Percentiles rank a stretch among this genome's conserved stretches.
Evolutionary conservation across 53 echinoderm and acorn worm species (phyloP).

Genomic region (Astropecten irregularis): DNA sequence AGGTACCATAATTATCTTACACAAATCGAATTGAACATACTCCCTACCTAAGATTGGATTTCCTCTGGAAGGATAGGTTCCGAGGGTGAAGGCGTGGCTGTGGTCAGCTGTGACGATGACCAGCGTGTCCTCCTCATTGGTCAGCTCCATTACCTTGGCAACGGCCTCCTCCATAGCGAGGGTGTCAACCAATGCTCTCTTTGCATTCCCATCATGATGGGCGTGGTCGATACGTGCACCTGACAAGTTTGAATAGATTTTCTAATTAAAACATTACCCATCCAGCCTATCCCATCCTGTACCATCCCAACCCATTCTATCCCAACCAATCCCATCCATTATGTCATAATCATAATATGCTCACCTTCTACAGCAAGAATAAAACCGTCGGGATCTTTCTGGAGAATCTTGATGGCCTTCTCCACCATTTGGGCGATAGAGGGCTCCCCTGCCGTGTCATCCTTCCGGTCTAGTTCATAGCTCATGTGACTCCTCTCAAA

Average conservation of each 20-base stretch:
- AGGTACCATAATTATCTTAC: too few relatives aligned
- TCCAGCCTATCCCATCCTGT: neutral
- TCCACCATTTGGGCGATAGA: constrained; percentile 58
- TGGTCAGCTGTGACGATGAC: constrained; percentile 92
- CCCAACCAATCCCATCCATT: neutral
- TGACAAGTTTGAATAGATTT: neutral
- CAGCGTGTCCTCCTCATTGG: constrained; percentile 69
- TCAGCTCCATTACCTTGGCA: constrained; percentile 64
- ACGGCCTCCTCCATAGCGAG: constrained; percentile 80
- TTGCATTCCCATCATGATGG: constrained; percentile 60
- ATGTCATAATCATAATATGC: neutral
- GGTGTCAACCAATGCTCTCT: constrained; percentile 65
- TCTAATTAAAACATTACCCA: neutral
- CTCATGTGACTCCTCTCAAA: constrained; percentile 57
- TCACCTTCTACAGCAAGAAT: constrained; percentile 62
- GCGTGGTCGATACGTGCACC: constrained; percentile 83
- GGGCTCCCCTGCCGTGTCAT: constrained; percentile 59
- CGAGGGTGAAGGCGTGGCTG: constrained; percentile 69
- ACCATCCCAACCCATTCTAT: neutral
- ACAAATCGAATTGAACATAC: neutral
- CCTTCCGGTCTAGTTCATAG: constrained; percentile 18
- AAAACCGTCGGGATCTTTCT: constrained; percentile 47
- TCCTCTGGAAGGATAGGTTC: constrained; percentile 67
- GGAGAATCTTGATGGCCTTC: constrained; percentile 60
- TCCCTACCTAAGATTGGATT: constrained; percentile 83